Evolutionary conservation across 2,888 invertebrate species (phyloP).

Genomic region (Chalcosyrphus nemorum): DNA sequence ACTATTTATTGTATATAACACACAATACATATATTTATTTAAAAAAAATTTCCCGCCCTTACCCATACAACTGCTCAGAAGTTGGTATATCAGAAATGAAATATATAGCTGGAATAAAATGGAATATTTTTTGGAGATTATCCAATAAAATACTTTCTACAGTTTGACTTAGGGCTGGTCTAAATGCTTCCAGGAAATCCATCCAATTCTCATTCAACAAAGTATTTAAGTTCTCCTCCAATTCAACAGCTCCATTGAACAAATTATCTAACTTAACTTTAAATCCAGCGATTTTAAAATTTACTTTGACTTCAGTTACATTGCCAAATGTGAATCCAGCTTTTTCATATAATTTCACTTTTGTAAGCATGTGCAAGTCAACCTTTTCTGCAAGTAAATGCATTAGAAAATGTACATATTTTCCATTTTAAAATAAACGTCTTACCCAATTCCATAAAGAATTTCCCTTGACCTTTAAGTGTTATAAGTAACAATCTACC

Average conservation of each 20-base stretch:
- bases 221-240: slow-evolving; percentile 86
- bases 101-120: slow-evolving; percentile 86
- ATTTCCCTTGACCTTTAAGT: slow-evolving; percentile 85
- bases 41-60: too few relatives aligned
- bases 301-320: slow-evolving; percentile 85
- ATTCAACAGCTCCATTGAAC: slow-evolving; percentile 86
- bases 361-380: slow-evolving; percentile 85
- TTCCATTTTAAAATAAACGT: slow-evolving; percentile 82
- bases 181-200: slow-evolving; percentile 85
- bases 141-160: slow-evolving; percentile 86
- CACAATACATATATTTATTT: too few relatives aligned
- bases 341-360: slow-evolving; percentile 84
- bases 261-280: slow-evolving; percentile 86
- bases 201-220: slow-evolving; percentile 87
- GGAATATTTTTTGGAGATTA: slow-evolving; percentile 85
- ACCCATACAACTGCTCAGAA: slow-evolving; percentile 62
- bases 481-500: slow-evolving; percentile 87
- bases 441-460: slow-evolving; percentile 86
- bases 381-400: slow-evolving; percentile 83
- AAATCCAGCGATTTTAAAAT: slow-evolving; percentile 85
- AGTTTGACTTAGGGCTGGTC: slow-evolving; percentile 85
- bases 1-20: too few relatives aligned
- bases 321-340: slow-evolving; percentile 85
- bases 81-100: slow-evolving; percentile 85
- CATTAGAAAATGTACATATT: slow-evolving; percentile 80